phyloP scores from a whole-genome alignment of 2,113 vertebrate species.

The Hemicordylus capensis region DNA sequence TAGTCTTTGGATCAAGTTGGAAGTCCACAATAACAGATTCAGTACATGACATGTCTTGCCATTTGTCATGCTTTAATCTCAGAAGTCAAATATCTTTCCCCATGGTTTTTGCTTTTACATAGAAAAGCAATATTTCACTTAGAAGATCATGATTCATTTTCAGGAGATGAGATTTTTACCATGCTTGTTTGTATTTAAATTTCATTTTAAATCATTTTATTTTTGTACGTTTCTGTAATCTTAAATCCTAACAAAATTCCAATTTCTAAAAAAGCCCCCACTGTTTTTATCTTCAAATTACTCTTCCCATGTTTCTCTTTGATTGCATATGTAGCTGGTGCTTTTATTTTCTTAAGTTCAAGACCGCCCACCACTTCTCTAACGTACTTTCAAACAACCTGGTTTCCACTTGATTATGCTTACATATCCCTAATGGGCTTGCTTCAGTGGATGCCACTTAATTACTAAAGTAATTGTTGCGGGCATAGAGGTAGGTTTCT shows the following conservation, averaged over 20 bases:
- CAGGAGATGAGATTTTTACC: background rate
- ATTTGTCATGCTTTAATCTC: background rate
- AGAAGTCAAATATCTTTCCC: background rate
- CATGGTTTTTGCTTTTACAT: background rate
- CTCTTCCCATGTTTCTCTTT: background rate
- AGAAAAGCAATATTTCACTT: background rate
- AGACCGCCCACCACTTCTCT: background rate
- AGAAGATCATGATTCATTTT: background rate
- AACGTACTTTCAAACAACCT: background rate
- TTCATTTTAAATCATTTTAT: background rate
- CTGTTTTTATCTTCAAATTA: background rate
- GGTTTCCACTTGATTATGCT: conserved; percentile 23
- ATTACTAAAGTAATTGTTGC: background rate
- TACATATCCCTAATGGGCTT: conserved; percentile 2
- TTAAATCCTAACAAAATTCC: background rate
- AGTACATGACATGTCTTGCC: background rate
- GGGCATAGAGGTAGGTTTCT: background rate
- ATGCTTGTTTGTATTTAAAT: background rate
- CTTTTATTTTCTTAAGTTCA: background rate
- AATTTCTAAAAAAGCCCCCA: background rate
- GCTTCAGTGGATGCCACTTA: conserved; percentile 9
- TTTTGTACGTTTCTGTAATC: no score
- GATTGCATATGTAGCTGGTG: background rate
- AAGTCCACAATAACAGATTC: background rate
- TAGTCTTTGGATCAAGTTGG: background rate